Evolutionary conservation across 2,888 invertebrate genomes (phyloP), one percentile per base, ranked within the genome.

Genomic region (Tenthredo scrophulariae): DNA sequence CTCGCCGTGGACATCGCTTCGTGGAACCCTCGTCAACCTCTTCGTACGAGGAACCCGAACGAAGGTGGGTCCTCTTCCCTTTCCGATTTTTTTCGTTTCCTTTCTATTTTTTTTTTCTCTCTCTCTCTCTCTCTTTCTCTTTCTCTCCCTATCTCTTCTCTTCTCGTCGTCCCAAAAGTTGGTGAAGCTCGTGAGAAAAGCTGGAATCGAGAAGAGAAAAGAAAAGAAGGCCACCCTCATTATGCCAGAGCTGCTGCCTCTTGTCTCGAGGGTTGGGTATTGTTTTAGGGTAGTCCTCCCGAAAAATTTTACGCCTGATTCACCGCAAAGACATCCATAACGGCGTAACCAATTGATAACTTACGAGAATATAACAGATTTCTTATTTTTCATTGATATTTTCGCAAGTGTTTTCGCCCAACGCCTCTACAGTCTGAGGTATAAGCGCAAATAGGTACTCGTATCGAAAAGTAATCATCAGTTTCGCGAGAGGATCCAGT

Each of bases 191-290:
- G 85, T 74, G 75, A 29, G 72, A 58, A 58, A 46, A 77, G 80
- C 82, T 80, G 62, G 50, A 43, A 22, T 33, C 37, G 50, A 62
- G n/a, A 37, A 70, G 40, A 58, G 54, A 62, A 58, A 54, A 58
- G 54, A 74, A 50, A 82, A 84, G 86, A 83, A 85, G 87, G 87
- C 62, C 88, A 87, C 84, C 84, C 90, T 90, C 89, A 88, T 90
- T 90, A 89, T 88, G 87, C 88, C 85, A 86, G 84, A 88, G 87
- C 87, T 84, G 86, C 86, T 87, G 85, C 86, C 87, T 86, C 90
- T 90, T 87, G 86, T 89, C 88, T 90, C 88, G 85, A 89, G 89
- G 84, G 86, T 40, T 86, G 86, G 86, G 88, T 87, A 90, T 89
- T 89, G 89, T 91, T 88, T 89, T 84, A 80, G 85, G 43, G 15